Percentiles rank a stretch among this genome's conserved stretches.
Conservation (phyloP, 37 sponge, comb jelly and placozoan genomes). For the Sycon ciliatum region DNA sequence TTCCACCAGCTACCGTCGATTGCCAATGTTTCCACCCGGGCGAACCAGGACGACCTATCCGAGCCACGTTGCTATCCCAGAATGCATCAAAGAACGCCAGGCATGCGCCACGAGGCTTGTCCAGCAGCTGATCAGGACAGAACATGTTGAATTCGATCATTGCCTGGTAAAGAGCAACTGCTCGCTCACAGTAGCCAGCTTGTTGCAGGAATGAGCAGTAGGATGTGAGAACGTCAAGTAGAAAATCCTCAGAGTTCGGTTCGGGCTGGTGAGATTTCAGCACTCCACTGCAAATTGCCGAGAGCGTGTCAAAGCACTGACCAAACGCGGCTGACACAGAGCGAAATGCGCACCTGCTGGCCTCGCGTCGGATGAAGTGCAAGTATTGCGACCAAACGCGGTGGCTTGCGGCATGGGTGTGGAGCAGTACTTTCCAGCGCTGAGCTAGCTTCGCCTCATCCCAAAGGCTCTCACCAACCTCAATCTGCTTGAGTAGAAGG, state of each 20-base stretch:
- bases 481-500: constrained; percentile 56
- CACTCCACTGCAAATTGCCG: constrained; percentile 42
- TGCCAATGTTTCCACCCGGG: constrained; percentile 62
- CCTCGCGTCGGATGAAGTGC: constrained; percentile 48
- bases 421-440: constrained; percentile 69
- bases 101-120: background rate
- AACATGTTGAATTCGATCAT: constrained; percentile 70
- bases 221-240: constrained; percentile 43
- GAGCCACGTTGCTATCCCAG: constrained; percentile 67
- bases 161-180: constrained; percentile 72
- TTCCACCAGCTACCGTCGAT: background rate
- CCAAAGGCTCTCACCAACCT: constrained; percentile 44
- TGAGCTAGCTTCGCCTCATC: constrained; percentile 39
- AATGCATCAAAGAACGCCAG: constrained; percentile 55
- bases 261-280: constrained; percentile 63
- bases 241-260: constrained; percentile 18
- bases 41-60: constrained; percentile 61
- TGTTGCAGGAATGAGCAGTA: constrained; percentile 51
- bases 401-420: constrained; percentile 49
- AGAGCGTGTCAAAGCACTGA: constrained; percentile 53
- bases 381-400: constrained; percentile 60
- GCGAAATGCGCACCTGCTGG: constrained; percentile 38
- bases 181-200: constrained; percentile 66
- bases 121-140: constrained; percentile 30
- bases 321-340: constrained; percentile 35